Conservation (phyloP, 2,797 vertebrate species). For the Pempheris klunzingeri region DNA sequence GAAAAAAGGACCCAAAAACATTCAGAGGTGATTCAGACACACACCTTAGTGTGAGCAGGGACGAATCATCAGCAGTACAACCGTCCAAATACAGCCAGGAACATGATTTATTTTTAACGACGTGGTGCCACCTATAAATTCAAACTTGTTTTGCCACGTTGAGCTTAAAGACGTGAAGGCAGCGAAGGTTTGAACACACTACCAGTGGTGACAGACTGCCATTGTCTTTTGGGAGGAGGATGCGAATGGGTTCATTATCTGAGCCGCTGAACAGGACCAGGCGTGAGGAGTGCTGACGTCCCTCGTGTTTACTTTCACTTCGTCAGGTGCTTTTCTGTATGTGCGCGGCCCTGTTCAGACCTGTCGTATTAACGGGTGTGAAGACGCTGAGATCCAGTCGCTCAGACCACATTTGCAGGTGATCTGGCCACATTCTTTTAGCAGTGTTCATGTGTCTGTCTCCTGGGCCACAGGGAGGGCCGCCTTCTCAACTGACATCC, state of each 20-base stretch:
- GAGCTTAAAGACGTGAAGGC: background rate
- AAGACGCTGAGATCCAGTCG: too few species aligned
- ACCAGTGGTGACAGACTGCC: background rate
- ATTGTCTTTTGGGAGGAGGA: conserved; percentile 36
- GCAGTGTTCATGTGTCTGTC: too few species aligned
- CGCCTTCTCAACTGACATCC: too few species aligned
- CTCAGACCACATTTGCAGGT: too few species aligned
- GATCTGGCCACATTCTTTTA: too few species aligned
- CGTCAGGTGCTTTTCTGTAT: background rate
- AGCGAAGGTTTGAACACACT: background rate
- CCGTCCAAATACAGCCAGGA: too few species aligned
- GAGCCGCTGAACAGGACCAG: conserved; percentile 19
- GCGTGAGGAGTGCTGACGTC: background rate
- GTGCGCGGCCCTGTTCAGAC: too few species aligned
- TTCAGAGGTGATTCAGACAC: background rate
- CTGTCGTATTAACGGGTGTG: too few species aligned
- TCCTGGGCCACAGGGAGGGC: too few species aligned
- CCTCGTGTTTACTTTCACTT: conserved; percentile 35
- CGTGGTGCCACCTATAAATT: background rate
- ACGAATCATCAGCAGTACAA: background rate
- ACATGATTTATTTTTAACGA: background rate
- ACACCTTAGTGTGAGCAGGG: background rate
- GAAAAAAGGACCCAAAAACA: background rate
- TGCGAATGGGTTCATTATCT: background rate
- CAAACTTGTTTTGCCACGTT: background rate